Base-by-base conservation (phyloP, 2,888 invertebrate genomes). In the Tetramorium bicarinatum region DNA sequence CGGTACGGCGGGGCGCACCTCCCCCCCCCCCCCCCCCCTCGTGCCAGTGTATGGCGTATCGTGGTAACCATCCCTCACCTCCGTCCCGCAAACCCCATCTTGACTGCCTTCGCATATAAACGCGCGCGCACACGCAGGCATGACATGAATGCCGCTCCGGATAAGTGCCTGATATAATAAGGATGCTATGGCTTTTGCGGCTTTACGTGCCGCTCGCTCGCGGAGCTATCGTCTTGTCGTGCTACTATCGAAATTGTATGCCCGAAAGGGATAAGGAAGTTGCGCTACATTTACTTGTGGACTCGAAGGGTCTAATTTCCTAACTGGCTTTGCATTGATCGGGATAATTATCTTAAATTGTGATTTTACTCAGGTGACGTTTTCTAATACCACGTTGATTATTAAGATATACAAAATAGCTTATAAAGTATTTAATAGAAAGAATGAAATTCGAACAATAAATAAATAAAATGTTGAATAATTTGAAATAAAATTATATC, bases 141-240 rank as follows among this genome's bases (percentile, higher is more conserved):
- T 82, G 87, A 84, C 84, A 72, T 85, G 80, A 89, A 87, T 85
- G 74, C 25, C 84, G 85, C 69, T 67, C 29, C 38, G 88, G 87
- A 86, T 89, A 88, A 88, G 82, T 88, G 81, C 47, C 82, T 54
- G 86, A 75, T 66, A 87, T 84, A 89, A 88, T 88, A 88, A 86
- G 84, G 81, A 76, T 80, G 59, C 72, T 72, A 49, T 76, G 86
- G 59, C 80, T 71, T 77, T 80, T 82, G 75, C 21, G 75, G 52
- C 25, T 52, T 64, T 44, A 49, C 72, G 59, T 44, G 56, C 75
- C 72, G 18, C 44, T 41, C 44, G 71, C 79, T 29, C 41, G 77
- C 67, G 38, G 67, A 77, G 79, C 79, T 80, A 72, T 72, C 79
- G 38, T 59, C 79, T 80, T 72, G 71, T 80, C 79, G 71, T 72